Percentiles rank a stretch among this genome's conserved stretches.
These are phyloP conservation scores for Lagopus leucura DNA, from an alignment of 2,113 vertebrate genomes.

Conservation along the genomic window DNA sequence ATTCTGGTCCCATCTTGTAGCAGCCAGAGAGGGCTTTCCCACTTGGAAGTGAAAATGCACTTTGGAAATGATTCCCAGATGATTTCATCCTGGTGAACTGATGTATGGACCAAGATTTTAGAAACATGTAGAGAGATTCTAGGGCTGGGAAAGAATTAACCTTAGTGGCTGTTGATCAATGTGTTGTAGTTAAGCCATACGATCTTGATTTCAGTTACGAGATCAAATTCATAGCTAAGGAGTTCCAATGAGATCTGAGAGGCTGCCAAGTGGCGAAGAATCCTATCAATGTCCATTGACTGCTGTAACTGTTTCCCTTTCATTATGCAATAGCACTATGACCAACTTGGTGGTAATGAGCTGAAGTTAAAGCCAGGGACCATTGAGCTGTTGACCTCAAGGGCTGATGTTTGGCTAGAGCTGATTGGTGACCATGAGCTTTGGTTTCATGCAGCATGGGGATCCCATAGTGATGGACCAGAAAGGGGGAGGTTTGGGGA, in stretches of 20 bases:
- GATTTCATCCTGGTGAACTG: background rate
- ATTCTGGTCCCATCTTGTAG: too few relatives aligned
- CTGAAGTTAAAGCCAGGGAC: background rate
- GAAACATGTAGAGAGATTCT: background rate
- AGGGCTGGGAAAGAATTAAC: background rate
- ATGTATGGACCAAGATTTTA: accelerated
- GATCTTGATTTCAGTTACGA: background rate
- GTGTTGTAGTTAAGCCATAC: accelerated
- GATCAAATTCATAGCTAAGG: background rate
- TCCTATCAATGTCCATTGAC: accelerated
- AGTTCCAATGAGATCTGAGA: background rate
- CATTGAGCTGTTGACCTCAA: background rate
- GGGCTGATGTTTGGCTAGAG: accelerated
- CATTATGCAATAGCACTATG: background rate
- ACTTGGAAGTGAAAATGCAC: accelerated
- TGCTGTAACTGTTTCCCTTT: background rate
- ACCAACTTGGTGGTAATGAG: background rate
- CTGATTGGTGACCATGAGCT: background rate
- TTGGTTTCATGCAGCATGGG: accelerated
- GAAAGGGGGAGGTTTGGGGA: too few relatives aligned
- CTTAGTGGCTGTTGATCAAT: background rate
- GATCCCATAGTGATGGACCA: background rate
- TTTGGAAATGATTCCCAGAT: background rate
- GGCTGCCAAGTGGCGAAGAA: background rate
- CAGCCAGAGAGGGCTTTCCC: background rate